Evolutionary conservation across 64 coral and sea anemone genomes (phyloP).

Genomic region (Dendrophyllia cribrosa): DNA sequence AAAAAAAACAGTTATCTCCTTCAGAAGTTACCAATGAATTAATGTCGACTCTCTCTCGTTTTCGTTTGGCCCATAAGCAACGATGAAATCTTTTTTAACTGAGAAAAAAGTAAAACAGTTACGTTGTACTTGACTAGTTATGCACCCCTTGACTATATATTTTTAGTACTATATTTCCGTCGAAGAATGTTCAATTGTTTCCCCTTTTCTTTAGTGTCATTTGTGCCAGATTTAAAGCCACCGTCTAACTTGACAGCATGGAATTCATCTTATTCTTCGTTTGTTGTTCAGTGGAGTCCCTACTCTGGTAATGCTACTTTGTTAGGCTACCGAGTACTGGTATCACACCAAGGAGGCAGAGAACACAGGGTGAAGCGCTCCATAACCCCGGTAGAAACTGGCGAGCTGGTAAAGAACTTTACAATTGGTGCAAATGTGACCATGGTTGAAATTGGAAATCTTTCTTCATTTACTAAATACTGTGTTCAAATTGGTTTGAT

Average conservation of each 20-base stretch:
- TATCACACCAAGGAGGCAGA: neutral
- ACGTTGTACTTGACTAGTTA: no score
- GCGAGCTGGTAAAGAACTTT: conserved; percentile 17
- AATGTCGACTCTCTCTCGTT: no score
- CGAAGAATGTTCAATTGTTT: no score
- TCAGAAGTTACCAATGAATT: no score
- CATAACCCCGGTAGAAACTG: no score
- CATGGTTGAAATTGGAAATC: neutral
- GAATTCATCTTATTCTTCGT: neutral
- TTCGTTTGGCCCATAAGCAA: no score
- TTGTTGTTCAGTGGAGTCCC: neutral
- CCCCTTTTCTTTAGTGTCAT: no score
- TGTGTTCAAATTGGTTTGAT: conserved; percentile 7
- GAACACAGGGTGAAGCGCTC: neutral
- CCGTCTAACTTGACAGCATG: neutral
- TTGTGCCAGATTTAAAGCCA: neutral
- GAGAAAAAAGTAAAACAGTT: no score
- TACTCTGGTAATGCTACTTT: neutral
- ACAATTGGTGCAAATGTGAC: conserved; percentile 7
- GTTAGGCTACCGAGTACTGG: conserved; percentile 15
- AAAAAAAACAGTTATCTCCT: no score
- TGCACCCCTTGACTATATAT: no score
- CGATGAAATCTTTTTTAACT: no score
- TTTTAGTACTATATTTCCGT: no score
- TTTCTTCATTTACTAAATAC: neutral